Percentiles rank a stretch among this genome's conserved stretches.
Conservation (phyloP, 2,113 vertebrate genomes). For the Phylloscopus trochilus region DNA sequence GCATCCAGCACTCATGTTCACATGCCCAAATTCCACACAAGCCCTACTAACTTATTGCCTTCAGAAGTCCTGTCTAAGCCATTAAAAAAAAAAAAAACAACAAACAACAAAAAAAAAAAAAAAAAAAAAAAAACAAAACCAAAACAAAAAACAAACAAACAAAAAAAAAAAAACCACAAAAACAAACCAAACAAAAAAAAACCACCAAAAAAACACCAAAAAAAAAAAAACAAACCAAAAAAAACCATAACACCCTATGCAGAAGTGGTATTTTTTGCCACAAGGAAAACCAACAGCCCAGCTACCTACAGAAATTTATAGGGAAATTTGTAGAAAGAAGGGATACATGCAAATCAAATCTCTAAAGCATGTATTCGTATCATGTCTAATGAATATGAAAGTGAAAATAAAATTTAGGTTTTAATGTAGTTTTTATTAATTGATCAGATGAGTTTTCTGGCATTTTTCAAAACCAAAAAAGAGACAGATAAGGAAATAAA, state of each 20-base stretch:
- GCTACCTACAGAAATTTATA: not conserved
- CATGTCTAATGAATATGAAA: not conserved
- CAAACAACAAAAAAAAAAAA: too few relatives aligned
- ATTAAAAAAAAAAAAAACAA: not conserved
- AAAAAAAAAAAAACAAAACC: too few relatives aligned
- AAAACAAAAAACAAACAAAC: too few relatives aligned
- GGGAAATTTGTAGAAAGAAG: not conserved
- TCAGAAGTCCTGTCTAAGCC: not conserved
- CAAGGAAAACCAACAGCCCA: not conserved
- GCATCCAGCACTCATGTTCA: not conserved
- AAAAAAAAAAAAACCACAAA: too few relatives aligned
- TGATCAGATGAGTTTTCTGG: not conserved
- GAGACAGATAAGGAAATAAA: not conserved
- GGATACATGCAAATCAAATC: not conserved
- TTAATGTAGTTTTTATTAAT: not conserved
- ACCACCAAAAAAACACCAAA: too few relatives aligned
- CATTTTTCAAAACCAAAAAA: not conserved
- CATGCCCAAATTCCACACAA: not conserved
- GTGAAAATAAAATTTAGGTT: not conserved
- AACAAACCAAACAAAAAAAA: too few relatives aligned
- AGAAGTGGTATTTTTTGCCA: not conserved
- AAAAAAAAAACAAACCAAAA: too few relatives aligned
- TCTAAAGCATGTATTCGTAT: not conserved
- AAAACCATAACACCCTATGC: too few relatives aligned
- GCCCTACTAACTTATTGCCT: not conserved